Evolutionary conservation across 2,888 invertebrate species (phyloP).

Genomic region (Panzeria rudis): DNA sequence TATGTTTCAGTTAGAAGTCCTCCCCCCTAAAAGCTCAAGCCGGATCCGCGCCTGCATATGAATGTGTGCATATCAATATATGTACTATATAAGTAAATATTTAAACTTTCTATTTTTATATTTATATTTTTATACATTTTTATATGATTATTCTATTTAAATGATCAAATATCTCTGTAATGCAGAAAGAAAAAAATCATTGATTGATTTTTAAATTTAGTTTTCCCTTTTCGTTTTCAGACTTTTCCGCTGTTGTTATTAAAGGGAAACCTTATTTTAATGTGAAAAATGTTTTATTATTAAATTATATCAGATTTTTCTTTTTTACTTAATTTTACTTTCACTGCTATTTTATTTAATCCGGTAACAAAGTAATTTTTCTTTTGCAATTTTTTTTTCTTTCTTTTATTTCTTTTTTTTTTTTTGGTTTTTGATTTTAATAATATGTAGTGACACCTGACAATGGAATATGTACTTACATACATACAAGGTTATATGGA

Average conservation of each 20-base stretch:
- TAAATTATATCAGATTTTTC: conserved; percentile 61
- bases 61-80: not conserved
- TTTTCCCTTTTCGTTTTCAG: not conserved
- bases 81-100: conserved; percentile 27
- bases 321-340: conserved; percentile 45
- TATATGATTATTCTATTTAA: conserved; percentile 62
- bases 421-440: conserved; percentile 52
- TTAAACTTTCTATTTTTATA: conserved; percentile 46
- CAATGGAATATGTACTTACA: conserved; percentile 28
- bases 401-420: conserved; percentile 16
- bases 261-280: conserved; percentile 64
- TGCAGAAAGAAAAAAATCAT: conserved; percentile 26
- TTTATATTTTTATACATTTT: conserved; percentile 52
- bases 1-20: too few relatives aligned
- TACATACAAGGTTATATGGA: not conserved
- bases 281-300: conserved; percentile 41
- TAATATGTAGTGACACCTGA: conserved; percentile 48
- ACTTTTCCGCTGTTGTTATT: conserved; percentile 14
- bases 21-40: too few relatives aligned
- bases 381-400: conserved; percentile 33
- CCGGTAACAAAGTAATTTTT: conserved; percentile 65
- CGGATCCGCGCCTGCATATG: too few relatives aligned
- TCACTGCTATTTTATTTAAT: conserved; percentile 68
- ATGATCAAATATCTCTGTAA: conserved; percentile 63
- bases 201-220: conserved; percentile 61